phyloP scores from a whole-genome alignment of 1,140 invertebrate genomes.

The Trypoxylus dichotomus region DNA sequence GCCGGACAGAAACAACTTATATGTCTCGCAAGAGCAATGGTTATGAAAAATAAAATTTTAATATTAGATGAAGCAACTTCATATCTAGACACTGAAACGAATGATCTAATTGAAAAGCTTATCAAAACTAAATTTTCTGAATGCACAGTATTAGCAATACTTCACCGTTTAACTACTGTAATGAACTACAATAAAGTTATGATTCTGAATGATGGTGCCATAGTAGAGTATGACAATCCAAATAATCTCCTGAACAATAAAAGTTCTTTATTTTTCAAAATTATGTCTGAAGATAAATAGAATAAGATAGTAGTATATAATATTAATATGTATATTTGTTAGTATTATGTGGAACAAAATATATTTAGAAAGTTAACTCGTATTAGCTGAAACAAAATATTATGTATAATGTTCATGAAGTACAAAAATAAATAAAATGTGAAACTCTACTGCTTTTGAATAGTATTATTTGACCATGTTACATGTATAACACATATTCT shows the following conservation, averaged over 20 bases:
- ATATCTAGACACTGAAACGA: slow-evolving; percentile 71
- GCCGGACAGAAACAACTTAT: slow-evolving; percentile 79
- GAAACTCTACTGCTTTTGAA: not conserved
- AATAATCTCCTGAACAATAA: slow-evolving; percentile 64
- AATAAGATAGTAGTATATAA: not conserved
- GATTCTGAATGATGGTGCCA: slow-evolving; percentile 68
- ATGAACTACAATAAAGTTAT: slow-evolving; percentile 78
- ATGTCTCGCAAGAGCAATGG: slow-evolving; percentile 74
- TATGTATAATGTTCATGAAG: not conserved
- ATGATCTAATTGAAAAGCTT: slow-evolving; percentile 69
- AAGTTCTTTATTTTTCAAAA: slow-evolving; percentile 65
- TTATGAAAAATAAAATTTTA: slow-evolving; percentile 74
- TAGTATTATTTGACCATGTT: no score
- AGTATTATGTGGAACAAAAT: not conserved
- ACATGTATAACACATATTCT: no score
- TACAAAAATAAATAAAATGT: not conserved
- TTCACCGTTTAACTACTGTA: slow-evolving; percentile 79
- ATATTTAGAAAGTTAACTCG: not conserved
- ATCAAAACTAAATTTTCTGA: slow-evolving; percentile 68
- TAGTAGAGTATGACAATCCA: slow-evolving; percentile 74
- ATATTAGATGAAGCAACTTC: slow-evolving; percentile 78
- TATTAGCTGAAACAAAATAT: not conserved
- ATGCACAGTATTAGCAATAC: slow-evolving; percentile 81
- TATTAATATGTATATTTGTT: not conserved
- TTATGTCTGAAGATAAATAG: slow-evolving; percentile 47